Base-by-base conservation (phyloP, 2,797 vertebrate genomes). In the Picus viridis region DNA sequence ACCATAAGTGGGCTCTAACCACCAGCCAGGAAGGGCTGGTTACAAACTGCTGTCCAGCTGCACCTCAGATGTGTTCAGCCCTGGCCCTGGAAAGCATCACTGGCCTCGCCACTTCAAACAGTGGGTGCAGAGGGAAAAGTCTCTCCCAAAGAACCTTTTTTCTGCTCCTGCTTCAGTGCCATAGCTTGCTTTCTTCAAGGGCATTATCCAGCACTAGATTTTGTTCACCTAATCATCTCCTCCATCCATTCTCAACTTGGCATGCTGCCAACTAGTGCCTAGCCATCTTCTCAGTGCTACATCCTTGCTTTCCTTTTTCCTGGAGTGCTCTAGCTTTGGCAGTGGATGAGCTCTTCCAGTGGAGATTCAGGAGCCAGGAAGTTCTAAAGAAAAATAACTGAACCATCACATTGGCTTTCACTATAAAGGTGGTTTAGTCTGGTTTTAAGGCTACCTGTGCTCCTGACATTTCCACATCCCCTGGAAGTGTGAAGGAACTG, bases 261-360 rank as follows among this genome's bases (percentile, higher is more conserved):
- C 23, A 11, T 0, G 0, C 39, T 86, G 41, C 56, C 12, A 3
- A 49, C n/a, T 1, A 0, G n/a, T 61, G 47, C 23, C 36, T 7
- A 22, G 34, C 24, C 7, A 7, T 14, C 20, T 86, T n/a, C 69
- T 29, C 22, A 5, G 2, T 3, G 7, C 41, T 36, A 3, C 26
- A 7, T 29, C 45, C 16, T 57, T 53, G 57, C 58, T 19, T 59
- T 36, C 43, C 39, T 54, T 68, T 73, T 24, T 39, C 47, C 26
- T 3, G 7, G 7, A 11, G 5, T 2, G 7, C 20, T 0, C 0
- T 7, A 54, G 10, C 34, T 34, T 34, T 32, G 34, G 30, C 32
- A 8, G 39, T 2, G 16, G 10, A 7, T 36, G 15, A 80, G 29
- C 47, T 69, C 41, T 51, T 69, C 6, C 4, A 63, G 8, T 3